phyloP scores from a whole-genome alignment of 2,888 invertebrate species.

The Bellardia bayeri region DNA sequence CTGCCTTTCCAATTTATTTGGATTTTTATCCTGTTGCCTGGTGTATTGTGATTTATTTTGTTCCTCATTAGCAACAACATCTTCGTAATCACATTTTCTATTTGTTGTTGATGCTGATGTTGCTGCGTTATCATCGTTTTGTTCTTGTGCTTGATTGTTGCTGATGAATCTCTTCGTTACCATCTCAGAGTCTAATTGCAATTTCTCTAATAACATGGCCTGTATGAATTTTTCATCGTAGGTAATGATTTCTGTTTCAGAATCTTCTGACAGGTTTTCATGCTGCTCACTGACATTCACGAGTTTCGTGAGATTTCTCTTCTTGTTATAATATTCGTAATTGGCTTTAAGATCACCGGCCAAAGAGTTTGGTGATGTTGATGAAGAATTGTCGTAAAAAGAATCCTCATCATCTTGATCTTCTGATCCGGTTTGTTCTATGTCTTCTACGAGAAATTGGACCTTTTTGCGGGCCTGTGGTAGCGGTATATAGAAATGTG shows the following conservation, averaged over 20 bases:
- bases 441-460: conserved; percentile 89
- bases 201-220: conserved; percentile 69
- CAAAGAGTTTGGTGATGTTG: conserved; percentile 26
- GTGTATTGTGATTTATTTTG: conserved; percentile 74
- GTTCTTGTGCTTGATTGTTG: conserved; percentile 27
- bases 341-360: conserved; percentile 73
- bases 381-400: conserved; percentile 34
- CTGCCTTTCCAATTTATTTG: conserved; percentile 39
- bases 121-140: conserved; percentile 49
- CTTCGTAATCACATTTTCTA: conserved; percentile 75
- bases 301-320: conserved; percentile 76
- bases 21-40: conserved; percentile 46
- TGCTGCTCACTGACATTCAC: conserved; percentile 21
- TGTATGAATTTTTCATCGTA: conserved; percentile 72
- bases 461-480: conserved; percentile 87
- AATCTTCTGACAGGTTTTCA: conserved; percentile 27
- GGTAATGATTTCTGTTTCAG: conserved; percentile 53
- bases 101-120: conserved; percentile 49
- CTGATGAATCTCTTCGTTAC: conserved; percentile 43
- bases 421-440: conserved; percentile 37
- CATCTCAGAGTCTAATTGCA: conserved; percentile 68
- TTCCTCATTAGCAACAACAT: conserved; percentile 30
- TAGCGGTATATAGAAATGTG: conserved; percentile 81
- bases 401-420: conserved; percentile 56
- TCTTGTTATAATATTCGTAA: conserved; percentile 82